Base-by-base conservation (phyloP, 2,797 vertebrate genomes). In the Siniperca scherzeri region DNA sequence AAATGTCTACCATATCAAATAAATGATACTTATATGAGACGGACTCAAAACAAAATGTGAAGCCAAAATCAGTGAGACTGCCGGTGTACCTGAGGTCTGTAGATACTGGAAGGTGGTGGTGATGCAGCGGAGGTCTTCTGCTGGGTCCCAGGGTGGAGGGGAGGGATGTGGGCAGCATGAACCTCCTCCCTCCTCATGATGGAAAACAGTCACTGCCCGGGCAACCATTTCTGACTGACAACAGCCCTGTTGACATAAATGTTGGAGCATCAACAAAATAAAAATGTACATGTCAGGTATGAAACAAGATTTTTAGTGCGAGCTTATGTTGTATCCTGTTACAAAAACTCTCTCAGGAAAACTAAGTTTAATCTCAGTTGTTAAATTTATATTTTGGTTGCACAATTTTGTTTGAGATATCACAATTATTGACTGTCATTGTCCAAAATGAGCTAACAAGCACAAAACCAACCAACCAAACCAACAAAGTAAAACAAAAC, bases 101-200 rank as follows among this genome's bases (percentile, higher is more conserved):
- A 99, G 95, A 48, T 98, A 97, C 80, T 96, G 96, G 93, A 99
- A 97, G 66, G 97, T 98, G 81, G 95, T 95, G 74, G 96, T 96
- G 90, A 99, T 97, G 90, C 97, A 97, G 40, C 94, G 87, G 33
- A 97, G 93, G 64, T 99, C 97, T 40, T 97, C 96, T 68, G 96
- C 95, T 0, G 96, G 96, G 87, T 98, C 96, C 88, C 96, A 95
- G 2, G 89, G 81, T 86, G 92, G 61, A 92, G 88, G 44, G 44
- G 67, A 70, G 12, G 77, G 81, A 30, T 59, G 74, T 16, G 74
- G 71, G 57, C 44, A 82, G 79, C 80, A 89, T 30, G 88, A 78
- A 81, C 73, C 74, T 75, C 65, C 30, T 53, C 3, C 78, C 50
- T 90, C 85, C 57, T 83, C 86, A 22, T 89, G 84, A 79, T 84